Percentiles rank a stretch among this genome's conserved stretches.
Conservation (phyloP, 2,113 vertebrate genomes). For the Triplophysa siluroides region DNA sequence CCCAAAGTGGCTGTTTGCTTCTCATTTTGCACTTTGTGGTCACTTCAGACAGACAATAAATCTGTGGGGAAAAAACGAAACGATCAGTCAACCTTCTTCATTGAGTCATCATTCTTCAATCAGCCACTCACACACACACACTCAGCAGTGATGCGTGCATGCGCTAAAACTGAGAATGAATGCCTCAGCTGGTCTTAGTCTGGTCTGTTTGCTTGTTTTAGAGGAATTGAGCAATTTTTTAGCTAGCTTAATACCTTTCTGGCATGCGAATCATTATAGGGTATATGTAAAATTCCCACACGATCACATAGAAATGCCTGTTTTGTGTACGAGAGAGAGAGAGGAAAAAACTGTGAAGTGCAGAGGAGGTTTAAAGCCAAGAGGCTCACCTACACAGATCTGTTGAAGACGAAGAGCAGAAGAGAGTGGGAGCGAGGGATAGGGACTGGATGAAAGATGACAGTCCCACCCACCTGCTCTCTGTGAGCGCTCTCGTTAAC, state of each 20-base stretch:
- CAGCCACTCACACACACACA: slow-evolving; percentile 12
- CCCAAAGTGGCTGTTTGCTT: slow-evolving; percentile 65
- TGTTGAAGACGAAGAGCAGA: not conserved
- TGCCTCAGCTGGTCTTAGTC: not conserved
- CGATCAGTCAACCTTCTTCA: slow-evolving; percentile 45
- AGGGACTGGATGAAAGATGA: slow-evolving; percentile 37
- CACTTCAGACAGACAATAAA: slow-evolving; percentile 60
- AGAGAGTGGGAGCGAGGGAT: slow-evolving; percentile 19
- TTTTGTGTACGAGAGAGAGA: slow-evolving; percentile 35
- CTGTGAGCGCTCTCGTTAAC: slow-evolving; percentile 43
- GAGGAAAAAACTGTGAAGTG: slow-evolving; percentile 26
- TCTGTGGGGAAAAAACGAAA: slow-evolving; percentile 54
- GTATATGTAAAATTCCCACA: not conserved
- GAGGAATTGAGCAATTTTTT: too few relatives aligned
- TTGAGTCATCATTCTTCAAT: slow-evolving; percentile 39
- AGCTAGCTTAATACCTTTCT: too few relatives aligned
- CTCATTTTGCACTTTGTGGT: slow-evolving; percentile 59
- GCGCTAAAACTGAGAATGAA: slow-evolving; percentile 1
- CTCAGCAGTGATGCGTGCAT: slow-evolving; percentile 5
- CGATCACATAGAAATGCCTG: not conserved
- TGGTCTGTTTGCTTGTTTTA: too few relatives aligned
- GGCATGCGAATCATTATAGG: too few relatives aligned
- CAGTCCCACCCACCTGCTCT: slow-evolving; percentile 52
- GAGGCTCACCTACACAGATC: slow-evolving; percentile 14
- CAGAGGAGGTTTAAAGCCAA: slow-evolving; percentile 41